Base-by-base conservation (phyloP, 2,797 vertebrate species). In the Clangula hyemalis region DNA sequence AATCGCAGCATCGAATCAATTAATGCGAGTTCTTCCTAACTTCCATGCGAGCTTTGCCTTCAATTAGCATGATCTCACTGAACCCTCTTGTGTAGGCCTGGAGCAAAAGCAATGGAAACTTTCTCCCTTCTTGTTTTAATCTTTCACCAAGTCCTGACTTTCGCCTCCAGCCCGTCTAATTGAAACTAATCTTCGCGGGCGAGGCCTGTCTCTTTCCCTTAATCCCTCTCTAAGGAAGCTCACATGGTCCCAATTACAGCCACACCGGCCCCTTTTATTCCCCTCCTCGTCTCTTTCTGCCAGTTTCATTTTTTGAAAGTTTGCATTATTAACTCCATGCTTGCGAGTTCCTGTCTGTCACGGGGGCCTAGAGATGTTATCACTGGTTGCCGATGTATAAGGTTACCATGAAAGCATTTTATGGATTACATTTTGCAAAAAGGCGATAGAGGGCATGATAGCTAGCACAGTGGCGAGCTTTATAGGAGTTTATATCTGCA, bases 221-320 rank as follows among this genome's bases (percentile, higher is more conserved):
- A 99, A 99, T 99, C 99, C 98, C 98, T 98, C 98, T 98, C 98
- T 98, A 98, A 98, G 98, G 98, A 99, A 98, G 97, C 98, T 98
- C 99, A 99, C 99, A 99, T 99, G 99, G 98, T 99, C 99, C 98
- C 98, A 99, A 99, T 99, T 99, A 99, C 98, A 91, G 97, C 95
- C 98, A 98, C 98, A 98, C 98, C 98, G 98, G 98, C 98, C 98
- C 98, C 98, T 98, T 98, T 98, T 97, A 98, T 98, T 98, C 99
- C 98, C 98, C 98, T 98, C 97, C 96, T 97, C 95, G 92, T 90
- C 97, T 96, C 96, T 97, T 97, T 96, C 98, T 98, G 98, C 97
- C 93, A 98, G 98, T 97, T 98, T 98, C 96, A 94, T 98, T 98
- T 98, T 98, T 98, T 98, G 98, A 98, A 98, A 98, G 98, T 98